Base-by-base conservation (phyloP, 2,888 invertebrate genomes). In the Melanostoma mellinum region DNA sequence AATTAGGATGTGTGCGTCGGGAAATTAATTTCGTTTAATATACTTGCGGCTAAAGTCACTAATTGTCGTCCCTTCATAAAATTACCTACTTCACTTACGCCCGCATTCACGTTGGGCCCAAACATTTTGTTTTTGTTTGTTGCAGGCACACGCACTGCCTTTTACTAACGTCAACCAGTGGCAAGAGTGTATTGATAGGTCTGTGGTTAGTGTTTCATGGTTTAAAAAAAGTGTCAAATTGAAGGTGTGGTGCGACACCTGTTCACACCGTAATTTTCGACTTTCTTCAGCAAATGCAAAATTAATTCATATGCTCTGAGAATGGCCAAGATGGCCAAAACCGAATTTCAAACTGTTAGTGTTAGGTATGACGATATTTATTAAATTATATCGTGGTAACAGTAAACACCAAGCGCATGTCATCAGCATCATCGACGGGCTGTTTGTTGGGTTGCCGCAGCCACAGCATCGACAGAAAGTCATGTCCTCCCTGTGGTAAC, bases 1-100 rank as follows among this genome's bases (percentile, higher is more conserved):
- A 78, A 82, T 77, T 82, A 69, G 58, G 50, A 63, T 61, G 56
- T 53, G 42, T 56, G 78, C 44, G 50, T 2, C 35, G 69, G 42
- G 44, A 78, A 82, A 82, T 82, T 82, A 82, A 82, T 82, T 82
- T 82, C 38, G 32, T 63, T 65, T 78, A 78, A 82, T 74, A 78
- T 74, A 65, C 63, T 40, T 68, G 77, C 78, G 82, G 82, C 78
- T 78, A 82, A 74, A 48, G 60, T 53, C 56, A 32, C 63, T 78
- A 82, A 82, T 82, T 78, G 65, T 61, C 50, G 8, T 38, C 61
- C 30, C 42, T 46, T 44, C 55, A 55, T 58, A 6, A 38, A 46
- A 58, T 40, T 30, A 20, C 20, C 20, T 20, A 20, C 20, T 20
- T 20, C 50, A 63, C 36, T 50, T 36, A 1, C 6, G 42, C 42